Evolutionary conservation across 2,888 invertebrate species (phyloP).

Genomic region (Melinopterus prodromus): DNA sequence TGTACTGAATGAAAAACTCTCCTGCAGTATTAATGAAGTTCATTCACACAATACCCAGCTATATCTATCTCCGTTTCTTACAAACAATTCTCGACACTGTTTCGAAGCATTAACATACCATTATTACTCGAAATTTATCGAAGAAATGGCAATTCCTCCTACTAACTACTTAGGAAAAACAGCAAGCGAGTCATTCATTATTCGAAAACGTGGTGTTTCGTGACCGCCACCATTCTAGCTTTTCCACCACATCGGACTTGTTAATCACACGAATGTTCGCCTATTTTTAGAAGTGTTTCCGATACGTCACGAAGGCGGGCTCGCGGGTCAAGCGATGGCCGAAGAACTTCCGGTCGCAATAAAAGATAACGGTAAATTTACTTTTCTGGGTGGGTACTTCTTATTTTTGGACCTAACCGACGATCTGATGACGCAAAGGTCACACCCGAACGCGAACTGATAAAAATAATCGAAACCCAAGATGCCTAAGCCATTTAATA

Average conservation of each 20-base stretch:
- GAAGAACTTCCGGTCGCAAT: neutral
- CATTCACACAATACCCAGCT: no score
- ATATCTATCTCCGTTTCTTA: no score
- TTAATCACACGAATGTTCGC: neutral
- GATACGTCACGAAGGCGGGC: neutral
- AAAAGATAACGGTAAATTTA: neutral
- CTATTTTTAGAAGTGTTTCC: neutral
- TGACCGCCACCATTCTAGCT: neutral
- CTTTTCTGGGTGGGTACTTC: neutral
- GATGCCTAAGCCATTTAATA: no score
- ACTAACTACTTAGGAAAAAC: no score
- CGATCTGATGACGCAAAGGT: neutral
- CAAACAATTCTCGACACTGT: no score
- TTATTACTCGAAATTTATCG: no score
- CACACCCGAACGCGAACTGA: neutral
- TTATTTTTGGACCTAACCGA: neutral
- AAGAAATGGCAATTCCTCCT: no score
- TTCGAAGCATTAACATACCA: no score
- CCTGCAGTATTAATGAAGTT: no score
- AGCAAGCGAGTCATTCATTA: neutral
- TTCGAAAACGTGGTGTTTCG: neutral
- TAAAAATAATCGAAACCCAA: no score
- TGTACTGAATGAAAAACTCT: no score
- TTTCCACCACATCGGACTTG: neutral
- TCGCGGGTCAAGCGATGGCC: neutral